Evolutionary conservation across 2,888 invertebrate genomes (phyloP), one percentile per base, ranked within the genome.

Genomic region (Octonoba sinensis): DNA sequence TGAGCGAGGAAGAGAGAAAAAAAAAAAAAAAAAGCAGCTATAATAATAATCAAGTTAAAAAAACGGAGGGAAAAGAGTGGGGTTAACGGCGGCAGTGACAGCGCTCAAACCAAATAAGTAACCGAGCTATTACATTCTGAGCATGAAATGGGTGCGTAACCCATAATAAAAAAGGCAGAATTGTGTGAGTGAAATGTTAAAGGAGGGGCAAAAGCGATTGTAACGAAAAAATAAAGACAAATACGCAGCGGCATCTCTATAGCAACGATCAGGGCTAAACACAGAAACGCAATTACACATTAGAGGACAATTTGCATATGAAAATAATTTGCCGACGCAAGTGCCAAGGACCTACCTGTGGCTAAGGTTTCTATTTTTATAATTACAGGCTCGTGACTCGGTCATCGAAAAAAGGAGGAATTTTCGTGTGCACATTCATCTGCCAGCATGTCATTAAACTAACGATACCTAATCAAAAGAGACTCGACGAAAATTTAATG

Each of bases 141-240:
- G 64, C 46, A 74, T 46, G 56, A 65, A 56, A 49, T 46, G 54
- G 65, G 65, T 24, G 54, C 66, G 47, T 56, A 65, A 65, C 65
- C 65, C 22, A 51, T 57, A 54, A 65, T 73, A 73, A 75, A 57
- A 66, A 75, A 75, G 46, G 67, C 59, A n/a, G 36, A 49, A 67
- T 66, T 75, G 67, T 75, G 75, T 75, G 75, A 59, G 62, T 27
- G 74, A 66, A 74, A 74, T 75, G 64, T 66, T 75, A 75, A 75
- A 67, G 66, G 44, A 66, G 65, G 59, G 44, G 36, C 56, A 36
- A 71, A 24, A 60, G 62, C n/a, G 62, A 18, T 27, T 6, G 27
- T 44, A 13, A 59, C 22, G 22, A 60, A 70, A 70, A 51, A 56
- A 73, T 27, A 27, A 27, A 64, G 64, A 22, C 20, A 47, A 49